Base-by-base conservation (phyloP, 2,797 vertebrate species). In the Cryptoblepharus egeriae region DNA sequence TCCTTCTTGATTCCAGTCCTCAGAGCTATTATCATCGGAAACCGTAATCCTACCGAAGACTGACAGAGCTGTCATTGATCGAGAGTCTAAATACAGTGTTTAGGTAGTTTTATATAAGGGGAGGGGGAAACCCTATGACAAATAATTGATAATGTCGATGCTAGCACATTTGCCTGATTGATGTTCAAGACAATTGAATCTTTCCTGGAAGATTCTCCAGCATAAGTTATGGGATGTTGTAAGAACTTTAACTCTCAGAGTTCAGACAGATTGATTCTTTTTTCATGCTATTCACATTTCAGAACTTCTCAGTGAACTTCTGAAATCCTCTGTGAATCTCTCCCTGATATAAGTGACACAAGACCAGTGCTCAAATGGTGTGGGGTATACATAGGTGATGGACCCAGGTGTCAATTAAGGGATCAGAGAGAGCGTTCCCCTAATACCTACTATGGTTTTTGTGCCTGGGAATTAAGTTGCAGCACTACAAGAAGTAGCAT, bases 91-190 rank as follows among this genome's bases (percentile, higher is more conserved):
- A 88, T 68, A 72, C 35, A 79, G 61, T 32, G 11, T 77, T 60
- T 69, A 57, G 64, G 3, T 79, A 81, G 67, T 90, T 87, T 87
- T 71, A 45, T 49, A 32, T 63, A 58, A n/a, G 42, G 64, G 69
- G 60, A 39, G 65, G 32, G 52, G 63, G 26, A 3, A 45, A 42
- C 28, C 32, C n/a, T 70, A 68, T 79, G 58, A 60, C 7, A 82
- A 69, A 60, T 80, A 78, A 77, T 32, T 88, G 63, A 77, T 80
- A 81, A 85, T 57, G 77, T 28, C 85, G 72, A 76, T 77, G n/a
- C 37, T 30, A 18, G 81, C 52, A 69, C 35, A 77, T 79, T 65
- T 52, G 26, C 83, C 67, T 52, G 30, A 80, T 0, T 61, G 32
- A 37, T 15, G 81, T 80, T 76, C 42, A 80, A 45, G 80, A 79